These are phyloP conservation scores for Platygyra sinensis DNA, from an alignment of 64 coral and sea anemone species.

Conservation along the genomic window DNA sequence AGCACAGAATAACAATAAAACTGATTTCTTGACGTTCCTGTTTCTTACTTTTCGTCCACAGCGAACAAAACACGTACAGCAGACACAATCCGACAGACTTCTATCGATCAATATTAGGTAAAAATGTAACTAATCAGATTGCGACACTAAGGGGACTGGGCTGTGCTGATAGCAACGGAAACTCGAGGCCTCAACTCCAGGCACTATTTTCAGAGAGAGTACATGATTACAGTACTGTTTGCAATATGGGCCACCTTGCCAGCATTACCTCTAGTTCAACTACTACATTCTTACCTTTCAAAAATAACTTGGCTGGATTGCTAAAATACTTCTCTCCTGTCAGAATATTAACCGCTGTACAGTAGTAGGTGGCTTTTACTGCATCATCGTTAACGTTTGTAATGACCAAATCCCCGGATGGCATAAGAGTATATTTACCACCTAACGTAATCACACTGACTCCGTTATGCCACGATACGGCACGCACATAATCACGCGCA, in stretches of 20 bases:
- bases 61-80: too few species aligned
- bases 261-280: not conserved
- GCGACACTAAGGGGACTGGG: too few species aligned
- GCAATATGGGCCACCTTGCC: not conserved
- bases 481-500: constrained; percentile 57
- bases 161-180: too few species aligned
- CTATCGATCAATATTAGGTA: too few species aligned
- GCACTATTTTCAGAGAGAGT: too few species aligned
- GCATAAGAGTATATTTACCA: constrained; percentile 78
- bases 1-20: too few species aligned
- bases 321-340: constrained; percentile 71
- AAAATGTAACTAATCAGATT: too few species aligned
- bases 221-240: too few species aligned
- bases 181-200: too few species aligned
- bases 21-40: too few species aligned
- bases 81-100: too few species aligned
- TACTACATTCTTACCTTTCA: constrained; percentile 33
- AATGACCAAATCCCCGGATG: constrained; percentile 85
- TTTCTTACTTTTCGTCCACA: too few species aligned
- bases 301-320: constrained; percentile 74
- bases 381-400: constrained; percentile 65
- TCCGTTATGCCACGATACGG: constrained; percentile 71
- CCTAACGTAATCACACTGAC: constrained; percentile 57
- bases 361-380: constrained; percentile 54
- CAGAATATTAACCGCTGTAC: constrained; percentile 69